A percentile compares a stretch with the other conserved stretches of the same genome.
Evolutionary conservation across 2,113 vertebrate species (phyloP).

Genomic region (Scatophagus argus): DNA sequence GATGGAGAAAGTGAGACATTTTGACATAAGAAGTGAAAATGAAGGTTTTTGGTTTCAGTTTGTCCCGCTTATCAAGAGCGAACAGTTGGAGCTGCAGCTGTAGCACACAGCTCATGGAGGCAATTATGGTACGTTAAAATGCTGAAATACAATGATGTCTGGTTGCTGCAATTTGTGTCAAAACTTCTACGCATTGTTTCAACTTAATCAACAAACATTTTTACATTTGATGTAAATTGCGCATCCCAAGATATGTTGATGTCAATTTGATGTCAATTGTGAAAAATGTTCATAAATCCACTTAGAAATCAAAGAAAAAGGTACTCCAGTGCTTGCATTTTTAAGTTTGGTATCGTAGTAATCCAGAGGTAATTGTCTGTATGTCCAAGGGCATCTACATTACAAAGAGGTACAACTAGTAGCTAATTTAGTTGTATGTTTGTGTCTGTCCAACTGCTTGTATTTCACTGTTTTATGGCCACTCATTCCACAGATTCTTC

Average conservation of each 20-base stretch:
- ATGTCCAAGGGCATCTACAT: background rate
- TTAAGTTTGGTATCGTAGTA: background rate
- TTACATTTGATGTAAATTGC: background rate
- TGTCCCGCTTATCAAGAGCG: background rate
- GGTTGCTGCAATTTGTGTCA: background rate
- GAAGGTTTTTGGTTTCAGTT: background rate
- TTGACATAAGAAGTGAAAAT: background rate
- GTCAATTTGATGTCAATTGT: background rate
- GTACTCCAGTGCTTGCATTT: background rate
- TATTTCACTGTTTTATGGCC: conserved; percentile 60
- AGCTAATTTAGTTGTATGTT: conserved; percentile 6
- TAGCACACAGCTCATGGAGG: background rate
- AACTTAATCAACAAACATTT: background rate
- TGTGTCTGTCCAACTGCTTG: conserved; percentile 41
- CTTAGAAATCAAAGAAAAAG: too few relatives aligned
- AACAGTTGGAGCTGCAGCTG: background rate
- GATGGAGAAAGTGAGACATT: background rate
- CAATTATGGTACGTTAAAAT: background rate
- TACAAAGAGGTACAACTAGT: background rate
- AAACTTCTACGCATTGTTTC: background rate
- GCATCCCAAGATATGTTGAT: background rate
- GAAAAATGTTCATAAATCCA: too few relatives aligned
- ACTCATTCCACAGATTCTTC: conserved; percentile 37
- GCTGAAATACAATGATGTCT: too few relatives aligned
- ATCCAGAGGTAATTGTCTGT: background rate